Conservation (phyloP, 2,888 invertebrate genomes). For the Schizaphis graminum region DNA sequence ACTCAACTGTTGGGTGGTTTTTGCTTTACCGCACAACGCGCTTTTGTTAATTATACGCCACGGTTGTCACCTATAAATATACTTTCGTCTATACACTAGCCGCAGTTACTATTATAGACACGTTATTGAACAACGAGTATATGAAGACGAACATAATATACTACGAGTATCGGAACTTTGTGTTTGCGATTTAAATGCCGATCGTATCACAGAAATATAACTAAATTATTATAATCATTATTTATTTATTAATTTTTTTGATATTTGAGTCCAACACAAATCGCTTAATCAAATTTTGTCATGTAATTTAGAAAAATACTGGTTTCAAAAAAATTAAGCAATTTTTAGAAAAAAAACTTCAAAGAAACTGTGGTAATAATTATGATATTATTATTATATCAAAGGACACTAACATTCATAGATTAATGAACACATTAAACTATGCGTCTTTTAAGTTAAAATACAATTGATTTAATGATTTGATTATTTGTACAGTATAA, state of each 20-base stretch:
- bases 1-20: not conserved
- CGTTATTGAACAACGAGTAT: not conserved
- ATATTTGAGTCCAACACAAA: no score
- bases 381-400: not conserved
- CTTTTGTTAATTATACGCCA: conserved; percentile 5
- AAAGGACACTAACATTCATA: not conserved
- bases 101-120: not conserved
- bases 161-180: not conserved
- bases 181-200: not conserved
- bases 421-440: not conserved
- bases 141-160: not conserved
- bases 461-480: not conserved
- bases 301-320: not conserved
- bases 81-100: not conserved
- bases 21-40: not conserved
- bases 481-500: not conserved
- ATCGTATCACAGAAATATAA: not conserved
- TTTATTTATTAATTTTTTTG: not conserved
- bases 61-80: not conserved
- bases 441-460: not conserved
- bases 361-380: not conserved
- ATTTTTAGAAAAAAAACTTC: not conserved
- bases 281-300: not conserved
- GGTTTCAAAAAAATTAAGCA: not conserved
- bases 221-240: not conserved